Conservation (phyloP, 2,888 invertebrate genomes). For the Drosophila atroscutellata region DNA sequence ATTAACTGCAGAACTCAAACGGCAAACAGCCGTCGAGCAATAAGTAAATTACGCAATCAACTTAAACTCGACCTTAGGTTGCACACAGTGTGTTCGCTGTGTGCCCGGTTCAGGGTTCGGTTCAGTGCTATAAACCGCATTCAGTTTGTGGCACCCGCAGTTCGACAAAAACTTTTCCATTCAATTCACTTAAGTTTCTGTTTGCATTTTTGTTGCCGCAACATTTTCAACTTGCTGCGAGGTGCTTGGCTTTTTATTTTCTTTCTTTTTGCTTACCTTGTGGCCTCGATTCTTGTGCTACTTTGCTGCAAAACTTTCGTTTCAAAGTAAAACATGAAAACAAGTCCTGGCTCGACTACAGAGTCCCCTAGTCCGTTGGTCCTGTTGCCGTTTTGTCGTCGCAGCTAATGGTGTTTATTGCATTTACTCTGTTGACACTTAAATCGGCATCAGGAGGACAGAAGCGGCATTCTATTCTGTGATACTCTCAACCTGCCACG, state of each 20-base stretch:
- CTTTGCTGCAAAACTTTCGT: constrained; percentile 57
- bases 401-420: constrained; percentile 80
- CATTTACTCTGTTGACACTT: constrained; percentile 78
- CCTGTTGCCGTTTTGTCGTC: constrained; percentile 28
- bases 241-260: constrained; percentile 26
- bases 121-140: constrained; percentile 50
- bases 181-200: constrained; percentile 76
- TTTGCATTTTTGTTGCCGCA: constrained; percentile 74
- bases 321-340: constrained; percentile 54
- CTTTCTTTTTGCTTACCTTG: constrained; percentile 43
- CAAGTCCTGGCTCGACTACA: constrained; percentile 24
- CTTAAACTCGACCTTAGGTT: constrained; percentile 43
- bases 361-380: constrained; percentile 1
- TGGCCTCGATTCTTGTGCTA: constrained; percentile 50
- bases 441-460: constrained; percentile 65
- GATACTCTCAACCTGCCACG: constrained; percentile 44
- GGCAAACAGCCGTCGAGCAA: constrained; percentile 45
- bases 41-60: constrained; percentile 60
- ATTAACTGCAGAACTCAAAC: constrained; percentile 29
- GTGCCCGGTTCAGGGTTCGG: constrained; percentile 3
- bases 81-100: neutral
- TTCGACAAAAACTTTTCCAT: constrained; percentile 67
- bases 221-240: constrained; percentile 41
- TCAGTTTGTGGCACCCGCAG: constrained; percentile 65
- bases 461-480: constrained; percentile 43